These are phyloP conservation scores for Salvator merianae DNA, from an alignment of 2,113 vertebrate genomes.

Conservation along the genomic window DNA sequence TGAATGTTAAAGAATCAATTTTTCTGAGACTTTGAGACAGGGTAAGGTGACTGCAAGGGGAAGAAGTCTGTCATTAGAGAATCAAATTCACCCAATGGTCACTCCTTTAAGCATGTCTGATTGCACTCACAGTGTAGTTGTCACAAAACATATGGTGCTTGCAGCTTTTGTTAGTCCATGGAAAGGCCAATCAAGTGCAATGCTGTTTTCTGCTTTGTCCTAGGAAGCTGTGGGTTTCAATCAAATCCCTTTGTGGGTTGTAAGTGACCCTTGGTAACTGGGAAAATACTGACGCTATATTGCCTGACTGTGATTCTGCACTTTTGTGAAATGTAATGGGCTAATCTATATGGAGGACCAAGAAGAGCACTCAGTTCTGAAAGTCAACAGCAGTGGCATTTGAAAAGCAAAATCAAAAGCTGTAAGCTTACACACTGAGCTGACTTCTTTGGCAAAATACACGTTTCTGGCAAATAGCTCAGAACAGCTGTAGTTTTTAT, in stretches of 20 bases:
- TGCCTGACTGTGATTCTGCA: neutral
- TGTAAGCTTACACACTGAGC: conserved; percentile 16
- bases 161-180: too few species aligned
- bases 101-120: too few species aligned
- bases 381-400: conserved; percentile 12
- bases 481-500: conserved; percentile 23
- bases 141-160: too few species aligned
- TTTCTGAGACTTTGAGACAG: too few species aligned
- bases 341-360: neutral
- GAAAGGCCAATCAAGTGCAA: neutral
- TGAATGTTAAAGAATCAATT: too few species aligned
- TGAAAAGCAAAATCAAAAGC: neutral
- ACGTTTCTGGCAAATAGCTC: conserved; percentile 12
- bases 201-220: neutral
- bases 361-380: accelerated
- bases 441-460: neutral
- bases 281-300: neutral
- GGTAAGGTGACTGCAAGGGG: too few species aligned
- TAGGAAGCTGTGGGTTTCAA: neutral
- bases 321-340: neutral
- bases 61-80: too few species aligned
- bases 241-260: neutral
- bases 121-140: too few species aligned
- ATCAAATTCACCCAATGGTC: too few species aligned
- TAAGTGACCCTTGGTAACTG: neutral